Conservation (phyloP, 2,113 vertebrate species). For the Dipodomys ordii region DNA sequence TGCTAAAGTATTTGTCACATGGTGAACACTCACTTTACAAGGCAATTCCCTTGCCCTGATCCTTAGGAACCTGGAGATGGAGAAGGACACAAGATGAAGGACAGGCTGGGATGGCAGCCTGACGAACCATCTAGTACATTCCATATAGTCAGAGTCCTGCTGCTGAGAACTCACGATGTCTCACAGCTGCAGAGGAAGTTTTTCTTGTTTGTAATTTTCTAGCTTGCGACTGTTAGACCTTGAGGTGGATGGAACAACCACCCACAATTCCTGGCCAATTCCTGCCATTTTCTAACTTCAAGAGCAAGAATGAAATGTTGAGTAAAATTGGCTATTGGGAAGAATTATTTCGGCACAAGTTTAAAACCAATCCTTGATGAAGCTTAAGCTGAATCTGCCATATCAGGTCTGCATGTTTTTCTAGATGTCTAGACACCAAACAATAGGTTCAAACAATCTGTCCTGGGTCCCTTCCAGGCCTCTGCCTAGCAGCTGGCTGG, state of each 20-base stretch:
- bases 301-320: not conserved
- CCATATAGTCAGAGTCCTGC: not conserved
- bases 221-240: not conserved
- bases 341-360: not conserved
- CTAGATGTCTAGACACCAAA: not conserved
- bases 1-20: not conserved
- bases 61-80: not conserved
- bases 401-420: not conserved
- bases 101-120: not conserved
- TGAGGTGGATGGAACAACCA: not conserved
- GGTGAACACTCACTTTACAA: not conserved
- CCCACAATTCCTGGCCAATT: not conserved
- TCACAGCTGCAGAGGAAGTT: not conserved
- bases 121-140: rapidly evolving
- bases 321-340: slow-evolving; percentile 17
- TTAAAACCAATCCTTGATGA: not conserved
- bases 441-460: not conserved
- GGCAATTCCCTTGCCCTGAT: not conserved
- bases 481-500: not conserved
- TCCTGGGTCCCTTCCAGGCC: not conserved
- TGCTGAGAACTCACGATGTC: not conserved
- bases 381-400: not conserved
- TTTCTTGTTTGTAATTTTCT: not conserved
- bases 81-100: not conserved
- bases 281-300: not conserved